phyloP scores from a whole-genome alignment of 2,888 invertebrate genomes.

The Dyspetes luteomarginatus region DNA sequence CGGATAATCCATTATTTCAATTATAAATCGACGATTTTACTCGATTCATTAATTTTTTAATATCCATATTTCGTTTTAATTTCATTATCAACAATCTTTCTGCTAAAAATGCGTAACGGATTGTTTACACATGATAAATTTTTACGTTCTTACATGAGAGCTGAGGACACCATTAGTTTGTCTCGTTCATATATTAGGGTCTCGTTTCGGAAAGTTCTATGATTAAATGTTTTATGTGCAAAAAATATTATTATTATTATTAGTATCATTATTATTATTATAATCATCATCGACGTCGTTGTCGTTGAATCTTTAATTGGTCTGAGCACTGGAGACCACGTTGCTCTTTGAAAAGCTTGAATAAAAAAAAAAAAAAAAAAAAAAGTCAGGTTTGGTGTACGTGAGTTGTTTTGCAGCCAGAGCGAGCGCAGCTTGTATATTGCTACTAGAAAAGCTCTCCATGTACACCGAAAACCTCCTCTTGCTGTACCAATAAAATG shows the following conservation, averaged over 20 bases:
- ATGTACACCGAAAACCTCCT: not conserved
- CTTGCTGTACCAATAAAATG: conserved; percentile 19
- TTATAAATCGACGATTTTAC: not conserved
- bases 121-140: too few relatives aligned
- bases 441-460: too few relatives aligned
- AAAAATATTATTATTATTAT: not conserved
- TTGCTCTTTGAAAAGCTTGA: too few relatives aligned
- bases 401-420: too few relatives aligned
- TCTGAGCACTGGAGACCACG: too few relatives aligned
- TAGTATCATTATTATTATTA: too few relatives aligned
- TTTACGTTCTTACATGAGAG: too few relatives aligned
- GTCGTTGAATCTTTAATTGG: too few relatives aligned
- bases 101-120: not conserved
- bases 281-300: not conserved
- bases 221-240: not conserved
- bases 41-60: not conserved
- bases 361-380: not conserved
- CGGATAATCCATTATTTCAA: not conserved
- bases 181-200: too few relatives aligned
- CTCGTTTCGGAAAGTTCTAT: not conserved
- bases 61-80: not conserved
- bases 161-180: too few relatives aligned
- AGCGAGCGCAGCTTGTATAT: too few relatives aligned
- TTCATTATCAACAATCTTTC: not conserved
- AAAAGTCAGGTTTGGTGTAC: too few relatives aligned